Percentiles rank a stretch among this genome's conserved stretches.
phyloP scores from a whole-genome alignment of 2,113 vertebrate species.

The Calonectris borealis region DNA sequence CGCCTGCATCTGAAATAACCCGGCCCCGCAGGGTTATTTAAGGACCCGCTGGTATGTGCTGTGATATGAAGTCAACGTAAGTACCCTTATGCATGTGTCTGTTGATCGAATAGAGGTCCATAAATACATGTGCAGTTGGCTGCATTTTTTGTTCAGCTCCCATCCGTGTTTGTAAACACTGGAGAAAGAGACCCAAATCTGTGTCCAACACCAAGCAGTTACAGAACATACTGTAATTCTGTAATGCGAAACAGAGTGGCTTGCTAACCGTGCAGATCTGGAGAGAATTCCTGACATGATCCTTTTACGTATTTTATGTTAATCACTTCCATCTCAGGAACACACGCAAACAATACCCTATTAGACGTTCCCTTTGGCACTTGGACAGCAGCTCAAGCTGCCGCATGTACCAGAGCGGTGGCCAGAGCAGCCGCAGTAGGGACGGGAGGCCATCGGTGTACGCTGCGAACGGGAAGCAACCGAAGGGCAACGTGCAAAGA shows the following conservation, averaged over 20 bases:
- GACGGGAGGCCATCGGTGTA: not conserved
- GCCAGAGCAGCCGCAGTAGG: not conserved
- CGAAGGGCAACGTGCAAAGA: accelerated
- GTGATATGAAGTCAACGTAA: not conserved
- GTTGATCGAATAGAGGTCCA: not conserved
- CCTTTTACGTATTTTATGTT: slow-evolving; percentile 75
- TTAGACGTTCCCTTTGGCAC: slow-evolving; percentile 64
- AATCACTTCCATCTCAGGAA: slow-evolving; percentile 81
- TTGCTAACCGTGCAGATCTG: slow-evolving; percentile 65
- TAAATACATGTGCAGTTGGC: slow-evolving; percentile 53
- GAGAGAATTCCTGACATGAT: slow-evolving; percentile 75
- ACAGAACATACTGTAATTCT: slow-evolving; percentile 73
- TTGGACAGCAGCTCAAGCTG: slow-evolving; percentile 33
- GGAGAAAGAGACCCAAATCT: slow-evolving; percentile 61
- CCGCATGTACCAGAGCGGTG: not conserved
- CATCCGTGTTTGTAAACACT: slow-evolving; percentile 72
- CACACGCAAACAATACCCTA: slow-evolving; percentile 71
- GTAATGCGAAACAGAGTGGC: slow-evolving; percentile 77
- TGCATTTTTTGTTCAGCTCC: slow-evolving; percentile 44
- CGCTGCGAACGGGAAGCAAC: not conserved
- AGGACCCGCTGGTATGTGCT: not conserved
- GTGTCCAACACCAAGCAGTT: slow-evolving; percentile 69
- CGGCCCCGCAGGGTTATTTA: not conserved
- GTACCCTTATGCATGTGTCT: not conserved
- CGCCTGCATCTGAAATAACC: slow-evolving; percentile 1